Evolutionary conservation across 2,797 vertebrate species (phyloP), one percentile per base, ranked within the genome.

Genomic region (Helostoma temminkii): DNA sequence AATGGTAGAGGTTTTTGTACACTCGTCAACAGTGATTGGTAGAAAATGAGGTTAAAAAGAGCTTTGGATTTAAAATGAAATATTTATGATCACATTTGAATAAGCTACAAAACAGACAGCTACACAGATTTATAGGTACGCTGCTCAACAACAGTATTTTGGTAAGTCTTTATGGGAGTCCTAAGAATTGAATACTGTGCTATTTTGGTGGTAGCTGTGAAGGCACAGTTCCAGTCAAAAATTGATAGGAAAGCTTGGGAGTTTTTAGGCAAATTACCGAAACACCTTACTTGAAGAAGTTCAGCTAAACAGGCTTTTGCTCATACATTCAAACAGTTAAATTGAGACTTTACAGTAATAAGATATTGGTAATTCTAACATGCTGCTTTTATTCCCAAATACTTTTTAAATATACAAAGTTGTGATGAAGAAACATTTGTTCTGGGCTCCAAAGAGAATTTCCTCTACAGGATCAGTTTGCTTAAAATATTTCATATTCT

Each of bases 61-160:
- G 65, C 80, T 89, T 90, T 83, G 83, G 85, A 90, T 85, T 67
- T 57, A 55, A 77, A 57, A 91, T 91, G 61, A 88, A 93, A 92
- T 91, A 93, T 93, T 89, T 82, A 92, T 91, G 89, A 70, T 85
- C 67, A 60, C 78, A 93, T 92, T 88, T 89, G 85, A 93, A 91
- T 91, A 92, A 91, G 86, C 88, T 86, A 78, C 74, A 88, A 84
- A 83, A 89, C 61, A 82, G 82, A 85, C 73, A 81, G 76, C 88
- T 68, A 56, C 55, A 55, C 73, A 63, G 88, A 90, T 90, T 84
- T 87, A 61, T 76, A 77, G 78, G 83, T 82, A 84, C 66, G 66
- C 78, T 70, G 76, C 75, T 87, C 71, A 81, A 78, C 55, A 68
- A 73, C 67, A 74, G 78, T 79, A 71, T 85, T 88, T 86, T 76